Evolutionary conservation across 1,140 invertebrate species (phyloP).

Genomic region (Oreohelix idahoensis): DNA sequence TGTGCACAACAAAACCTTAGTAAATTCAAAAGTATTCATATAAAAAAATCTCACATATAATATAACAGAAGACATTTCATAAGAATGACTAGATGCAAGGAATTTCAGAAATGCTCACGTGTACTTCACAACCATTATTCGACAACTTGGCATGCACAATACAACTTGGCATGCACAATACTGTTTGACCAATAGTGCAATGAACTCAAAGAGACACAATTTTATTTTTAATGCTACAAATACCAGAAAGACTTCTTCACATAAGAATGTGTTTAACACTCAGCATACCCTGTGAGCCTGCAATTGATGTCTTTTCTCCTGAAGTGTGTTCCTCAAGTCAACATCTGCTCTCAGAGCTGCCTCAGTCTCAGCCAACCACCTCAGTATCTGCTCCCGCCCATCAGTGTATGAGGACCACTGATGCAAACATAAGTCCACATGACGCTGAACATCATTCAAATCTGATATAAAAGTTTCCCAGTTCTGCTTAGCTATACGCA

Average conservation of each 20-base stretch:
- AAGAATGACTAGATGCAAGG: too few relatives aligned
- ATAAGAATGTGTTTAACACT: not conserved
- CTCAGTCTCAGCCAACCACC: conserved; percentile 91
- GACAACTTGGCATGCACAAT: too few relatives aligned
- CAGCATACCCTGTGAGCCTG: conserved; percentile 84
- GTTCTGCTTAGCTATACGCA: conserved; percentile 80
- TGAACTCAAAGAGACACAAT: too few relatives aligned
- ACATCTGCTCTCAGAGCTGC: conserved; percentile 79
- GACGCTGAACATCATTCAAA: conserved; percentile 78
- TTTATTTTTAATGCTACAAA: too few relatives aligned
- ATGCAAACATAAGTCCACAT: conserved; percentile 68
- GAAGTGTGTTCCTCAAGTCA: conserved; percentile 83
- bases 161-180: too few relatives aligned
- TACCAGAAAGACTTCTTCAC: too few relatives aligned
- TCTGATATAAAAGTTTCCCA: conserved; percentile 89
- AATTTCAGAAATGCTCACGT: too few relatives aligned
- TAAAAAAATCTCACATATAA: too few relatives aligned
- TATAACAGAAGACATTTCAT: too few relatives aligned
- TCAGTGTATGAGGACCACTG: conserved; percentile 80
- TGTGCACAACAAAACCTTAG: too few relatives aligned
- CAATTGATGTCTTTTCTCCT: conserved; percentile 89
- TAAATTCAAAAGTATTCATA: too few relatives aligned
- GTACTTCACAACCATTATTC: too few relatives aligned
- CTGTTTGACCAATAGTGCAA: not conserved
- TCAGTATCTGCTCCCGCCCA: conserved; percentile 81